Base-by-base conservation (phyloP, 2,888 invertebrate genomes). In the Phlogophora meticulosa region DNA sequence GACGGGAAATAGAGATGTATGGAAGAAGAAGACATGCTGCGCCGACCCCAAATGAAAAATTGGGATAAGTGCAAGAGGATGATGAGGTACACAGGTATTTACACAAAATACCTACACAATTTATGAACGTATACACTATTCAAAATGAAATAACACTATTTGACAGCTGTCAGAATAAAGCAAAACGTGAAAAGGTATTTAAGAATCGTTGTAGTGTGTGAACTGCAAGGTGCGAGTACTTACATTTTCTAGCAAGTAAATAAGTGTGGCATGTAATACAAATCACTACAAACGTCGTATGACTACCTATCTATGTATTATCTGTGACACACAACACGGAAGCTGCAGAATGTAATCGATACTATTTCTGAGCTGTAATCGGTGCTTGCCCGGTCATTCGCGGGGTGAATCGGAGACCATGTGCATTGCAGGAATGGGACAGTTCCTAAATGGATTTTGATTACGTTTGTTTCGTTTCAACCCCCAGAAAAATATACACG, bases 351-450 rank as follows among this genome's bases (percentile, higher is more conserved):
- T 64, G 80, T 70, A 82, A 81, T 81, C 80, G 71, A 82, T 71
- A 82, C 80, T 79, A 82, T 81, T 81, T 72, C 76, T 82, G 76
- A 70, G 52, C 24, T 62, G 73, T 71, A 76, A 81, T 82, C 80
- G 76, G 72, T 46, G 60, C 53, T 42, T 40, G 68, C 46, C 63
- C 72, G 82, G 76, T 79, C 80, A 73, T 73, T 72, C 68, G 66
- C 64, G 48, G 80, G 72, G 82, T 69, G 66, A 69, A 34, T 49
- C 28, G 53, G 53, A 1, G n/a, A 34, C 76, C 45, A 55, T n/a
- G 10, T 9, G 10, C 9, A 34, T 40, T 38, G 17, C 24, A 38
- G 24, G 10, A 22, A 1, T 32, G 0, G 46, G 77, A 72, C 56
- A 22, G 15, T 15, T 36, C 34, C 24, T 20, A 15, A 4, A 7